These are phyloP conservation scores for Palythoa grandiflora DNA, from an alignment of 92 coral and sea anemone genomes.

Conservation along the genomic window DNA sequence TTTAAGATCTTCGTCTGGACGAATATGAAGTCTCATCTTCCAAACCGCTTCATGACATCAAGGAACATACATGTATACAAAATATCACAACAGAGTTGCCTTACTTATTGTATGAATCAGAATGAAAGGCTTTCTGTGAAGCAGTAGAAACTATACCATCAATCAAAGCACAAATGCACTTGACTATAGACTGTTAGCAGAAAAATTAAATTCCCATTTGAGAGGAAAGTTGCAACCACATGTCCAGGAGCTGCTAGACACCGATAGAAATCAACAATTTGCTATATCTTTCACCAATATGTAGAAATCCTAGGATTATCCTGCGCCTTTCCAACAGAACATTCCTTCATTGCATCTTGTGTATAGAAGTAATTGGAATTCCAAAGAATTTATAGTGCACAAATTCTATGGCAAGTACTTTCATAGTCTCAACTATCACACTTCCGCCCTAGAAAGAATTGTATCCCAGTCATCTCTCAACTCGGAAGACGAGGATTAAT, in stretches of 20 bases:
- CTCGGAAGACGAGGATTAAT: conserved; percentile 42
- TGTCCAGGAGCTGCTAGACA: conserved; percentile 38
- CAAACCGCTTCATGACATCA: neutral
- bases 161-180: conserved; percentile 1
- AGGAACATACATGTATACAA: neutral
- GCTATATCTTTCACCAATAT: conserved; percentile 17
- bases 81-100: neutral
- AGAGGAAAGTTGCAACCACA: neutral
- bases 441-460: conserved; percentile 30
- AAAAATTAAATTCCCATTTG: neutral
- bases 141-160: neutral
- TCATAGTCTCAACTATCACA: conserved; percentile 38
- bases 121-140: neutral
- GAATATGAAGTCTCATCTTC: neutral
- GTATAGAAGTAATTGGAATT: conserved; percentile 29
- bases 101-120: neutral
- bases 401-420: conserved; percentile 47
- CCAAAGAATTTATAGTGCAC: conserved; percentile 16
- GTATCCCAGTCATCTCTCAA: conserved; percentile 30
- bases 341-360: too few relatives aligned
- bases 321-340: conserved; percentile 46
- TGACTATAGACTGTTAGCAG: neutral
- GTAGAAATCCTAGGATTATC: conserved; percentile 27
- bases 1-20: neutral
- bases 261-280: conserved; percentile 38